Evolutionary conservation across 2,888 invertebrate species (phyloP), one percentile per base, ranked within the genome.

Genomic region (Monopis laevigella): DNA sequence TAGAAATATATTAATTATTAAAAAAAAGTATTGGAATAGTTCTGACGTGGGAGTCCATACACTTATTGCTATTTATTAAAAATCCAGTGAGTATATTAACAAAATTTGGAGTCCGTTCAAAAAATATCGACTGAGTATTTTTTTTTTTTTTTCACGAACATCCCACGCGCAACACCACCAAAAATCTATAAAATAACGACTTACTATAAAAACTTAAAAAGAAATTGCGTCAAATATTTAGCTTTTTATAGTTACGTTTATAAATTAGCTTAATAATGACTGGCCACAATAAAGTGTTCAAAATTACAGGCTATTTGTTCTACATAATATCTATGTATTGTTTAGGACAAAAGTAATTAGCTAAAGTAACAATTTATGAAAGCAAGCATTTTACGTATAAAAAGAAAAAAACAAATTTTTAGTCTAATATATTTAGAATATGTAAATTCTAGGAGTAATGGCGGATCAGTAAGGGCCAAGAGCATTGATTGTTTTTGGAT

Each of bases 271-370:
- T 64, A 67, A 66, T 65, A 65, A 73, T 68, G 77, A 78, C 78
- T 78, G 78, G 78, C 78, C 78, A 74, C 68, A 68, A 62, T 62
- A 62, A 62, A 58, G 64, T 68, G 68, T 67, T 67, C 62, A 36
- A 6, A 21, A 32, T 32, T 4, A 16, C 6, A 29, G 17, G 17
- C 2, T 17, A 32, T n/a, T n/a, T n/a, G n/a, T 10, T 3, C 32
- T 2, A 6, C 17, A 3, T 17, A 32, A 11, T 11, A 30, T 12
- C 12, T 13, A 17, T 32, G 11, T 32, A 13, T 17, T 32, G 32
- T 17, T 32, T 6, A 17, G 16, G 17, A 32, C 32, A 17, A 12
- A 41, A 29, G 11, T 10, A 24, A 14, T 13, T 17, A 34, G 26
- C 21, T 24, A 27, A 38, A 29, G 39, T 32, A 36, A 38, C 32